Base-by-base conservation (phyloP, 2,797 vertebrate genomes). In the Leuciscus waleckii region DNA sequence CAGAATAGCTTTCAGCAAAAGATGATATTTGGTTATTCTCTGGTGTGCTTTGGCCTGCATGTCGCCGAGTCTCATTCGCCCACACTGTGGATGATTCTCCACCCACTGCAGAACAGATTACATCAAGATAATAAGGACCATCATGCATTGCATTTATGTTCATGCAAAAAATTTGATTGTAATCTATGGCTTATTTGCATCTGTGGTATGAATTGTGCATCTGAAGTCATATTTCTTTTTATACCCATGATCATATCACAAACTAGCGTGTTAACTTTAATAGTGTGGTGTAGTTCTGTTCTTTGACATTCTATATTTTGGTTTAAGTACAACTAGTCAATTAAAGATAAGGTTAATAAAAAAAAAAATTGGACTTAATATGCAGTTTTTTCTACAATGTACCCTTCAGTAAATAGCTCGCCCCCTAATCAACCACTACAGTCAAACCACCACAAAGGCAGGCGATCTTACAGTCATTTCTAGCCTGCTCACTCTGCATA, bases 41-140 rank as follows among this genome's bases (percentile, higher is more conserved):
- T 96, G 96, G 77, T 97, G 95, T 3, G 97, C 97, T 85, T 96
- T 96, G 87, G 96, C 96, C 87, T 97, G 96, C 93, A 97, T 94
- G 90, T 97, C 96, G 0, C 96, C 95, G 19, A 97, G 89, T 5
- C 91, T 92, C 96, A 97, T 97, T 65, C 96, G 92, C 37, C 92
- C 89, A 0, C 95, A 93, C 63, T 90, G 92, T 39, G 95, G 96
- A 87, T 97, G 96, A 78, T 90, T 93, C 92, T 97, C 96, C 73
- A 96, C 95, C 96, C 96, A 97, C 97, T 97, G 89, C n/a, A 51
- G 13, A 37, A 80, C 43, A 73, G 13, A 85, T 70, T 58, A 19
- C 41, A 79, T 43, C 6, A 79, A 78, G 37, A 56, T 32, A 29
- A 80, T 32, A 0, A 79, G 49, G 3, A 23, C 67, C 74, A 39